Conservation (phyloP, 35 echinoderm and acorn worm genomes). For the Apostichopus parvimensis region DNA sequence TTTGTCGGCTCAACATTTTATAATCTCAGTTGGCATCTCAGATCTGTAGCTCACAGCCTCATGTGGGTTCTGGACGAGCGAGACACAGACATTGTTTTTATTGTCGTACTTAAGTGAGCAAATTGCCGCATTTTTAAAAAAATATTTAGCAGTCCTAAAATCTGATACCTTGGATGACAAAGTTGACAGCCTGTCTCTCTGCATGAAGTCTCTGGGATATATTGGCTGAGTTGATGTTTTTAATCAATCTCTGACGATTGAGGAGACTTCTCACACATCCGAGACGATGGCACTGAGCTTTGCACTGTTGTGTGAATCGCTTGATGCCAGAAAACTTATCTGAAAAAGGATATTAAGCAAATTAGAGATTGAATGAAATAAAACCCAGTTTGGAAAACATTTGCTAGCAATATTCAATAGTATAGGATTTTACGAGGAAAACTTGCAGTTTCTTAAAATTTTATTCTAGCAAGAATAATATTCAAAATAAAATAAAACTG, state of each 20-base stretch:
- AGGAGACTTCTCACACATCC: slow-evolving; percentile 78
- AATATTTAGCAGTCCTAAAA: neutral
- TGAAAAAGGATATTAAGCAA: neutral
- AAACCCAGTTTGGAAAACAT: neutral
- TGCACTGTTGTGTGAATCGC: slow-evolving; percentile 69
- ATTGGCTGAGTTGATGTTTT: slow-evolving; percentile 67
- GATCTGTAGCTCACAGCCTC: too few species aligned
- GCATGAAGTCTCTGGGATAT: slow-evolving; percentile 81
- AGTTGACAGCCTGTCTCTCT: slow-evolving; percentile 97
- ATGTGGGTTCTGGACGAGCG: too few species aligned
- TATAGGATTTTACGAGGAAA: too few species aligned
- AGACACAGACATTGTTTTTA: too few species aligned
- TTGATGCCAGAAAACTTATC: slow-evolving; percentile 66
- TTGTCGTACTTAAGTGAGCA: too few species aligned
- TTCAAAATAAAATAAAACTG: too few species aligned
- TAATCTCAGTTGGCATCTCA: neutral
- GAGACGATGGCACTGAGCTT: slow-evolving; percentile 60
- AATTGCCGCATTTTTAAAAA: too few species aligned
- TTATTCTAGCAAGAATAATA: too few species aligned
- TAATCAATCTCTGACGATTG: slow-evolving; percentile 60
- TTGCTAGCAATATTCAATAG: too few species aligned
- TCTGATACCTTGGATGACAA: slow-evolving; percentile 83
- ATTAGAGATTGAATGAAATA: neutral
- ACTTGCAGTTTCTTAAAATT: too few species aligned
- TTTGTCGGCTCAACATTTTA: neutral